These are phyloP conservation scores for Sturnira hondurensis DNA, from an alignment of 2,113 vertebrate species.

Conservation along the genomic window DNA sequence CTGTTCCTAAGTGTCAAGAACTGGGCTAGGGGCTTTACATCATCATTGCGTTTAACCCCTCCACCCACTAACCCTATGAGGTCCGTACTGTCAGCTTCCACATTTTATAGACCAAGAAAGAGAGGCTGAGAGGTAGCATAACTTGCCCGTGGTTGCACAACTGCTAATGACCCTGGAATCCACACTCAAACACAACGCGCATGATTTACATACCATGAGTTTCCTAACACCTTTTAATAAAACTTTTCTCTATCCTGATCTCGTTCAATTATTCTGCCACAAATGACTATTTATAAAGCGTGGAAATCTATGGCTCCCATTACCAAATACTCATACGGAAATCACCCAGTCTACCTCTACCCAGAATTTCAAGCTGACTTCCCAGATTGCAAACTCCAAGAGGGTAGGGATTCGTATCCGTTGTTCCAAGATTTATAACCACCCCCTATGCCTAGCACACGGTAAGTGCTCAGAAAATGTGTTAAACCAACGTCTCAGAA, in stretches of 20 bases:
- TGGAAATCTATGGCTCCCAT: neutral
- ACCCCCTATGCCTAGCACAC: neutral
- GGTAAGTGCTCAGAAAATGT: neutral
- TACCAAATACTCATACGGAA: neutral
- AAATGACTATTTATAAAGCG: neutral
- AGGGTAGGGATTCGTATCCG: neutral
- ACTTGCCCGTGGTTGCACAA: neutral
- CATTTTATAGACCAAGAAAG: neutral
- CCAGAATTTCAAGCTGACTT: neutral
- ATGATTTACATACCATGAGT: neutral
- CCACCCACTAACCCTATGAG: neutral
- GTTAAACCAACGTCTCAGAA: neutral
- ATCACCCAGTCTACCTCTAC: neutral
- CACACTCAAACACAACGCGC: neutral
- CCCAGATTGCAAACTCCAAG: neutral
- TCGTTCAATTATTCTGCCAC: neutral
- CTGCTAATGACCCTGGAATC: neutral
- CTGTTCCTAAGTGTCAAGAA: neutral
- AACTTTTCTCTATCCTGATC: neutral
- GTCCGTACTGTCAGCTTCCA: neutral
- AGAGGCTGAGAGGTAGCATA: neutral
- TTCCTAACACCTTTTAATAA: neutral
- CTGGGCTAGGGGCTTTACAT: neutral
- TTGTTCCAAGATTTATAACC: neutral
- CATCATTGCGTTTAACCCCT: neutral